phyloP scores from a whole-genome alignment of 2,888 invertebrate species.

The Drosophila yooni region DNA sequence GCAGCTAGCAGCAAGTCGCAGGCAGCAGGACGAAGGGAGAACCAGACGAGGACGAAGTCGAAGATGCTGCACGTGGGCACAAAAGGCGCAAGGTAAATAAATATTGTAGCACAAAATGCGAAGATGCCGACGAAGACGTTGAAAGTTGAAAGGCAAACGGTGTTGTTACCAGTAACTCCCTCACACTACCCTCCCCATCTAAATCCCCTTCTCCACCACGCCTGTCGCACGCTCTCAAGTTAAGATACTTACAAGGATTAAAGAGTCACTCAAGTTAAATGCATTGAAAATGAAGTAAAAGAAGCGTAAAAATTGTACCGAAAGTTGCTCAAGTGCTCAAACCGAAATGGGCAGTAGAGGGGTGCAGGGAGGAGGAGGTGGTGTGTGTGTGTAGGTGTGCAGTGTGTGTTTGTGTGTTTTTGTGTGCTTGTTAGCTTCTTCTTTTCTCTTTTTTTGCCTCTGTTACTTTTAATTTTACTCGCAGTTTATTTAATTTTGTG shows the following conservation, averaged over 20 bases:
- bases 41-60: conserved; percentile 30
- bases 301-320: conserved; percentile 78
- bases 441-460: conserved; percentile 52
- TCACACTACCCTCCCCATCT: background rate
- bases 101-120: conserved; percentile 74
- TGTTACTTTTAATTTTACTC: conserved; percentile 77
- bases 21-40: conserved; percentile 1
- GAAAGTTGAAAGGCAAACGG: conserved; percentile 51
- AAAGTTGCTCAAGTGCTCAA: conserved; percentile 55
- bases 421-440: conserved; percentile 45
- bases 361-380: background rate
- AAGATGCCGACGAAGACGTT: conserved; percentile 33
- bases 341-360: conserved; percentile 6
- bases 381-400: conserved; percentile 28
- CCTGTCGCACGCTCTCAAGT: conserved; percentile 49
- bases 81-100: conserved; percentile 83
- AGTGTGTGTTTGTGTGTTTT: conserved; percentile 33
- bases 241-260: conserved; percentile 84
- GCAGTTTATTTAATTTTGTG: conserved; percentile 83
- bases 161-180: conserved; percentile 20
- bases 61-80: conserved; percentile 73
- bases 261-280: conserved; percentile 85
- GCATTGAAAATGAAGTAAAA: conserved; percentile 83
- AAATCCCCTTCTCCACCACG: background rate
- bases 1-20: conserved; percentile 21